phyloP scores from a whole-genome alignment of 2,888 invertebrate species.

The Megastigmus dorsalis region DNA sequence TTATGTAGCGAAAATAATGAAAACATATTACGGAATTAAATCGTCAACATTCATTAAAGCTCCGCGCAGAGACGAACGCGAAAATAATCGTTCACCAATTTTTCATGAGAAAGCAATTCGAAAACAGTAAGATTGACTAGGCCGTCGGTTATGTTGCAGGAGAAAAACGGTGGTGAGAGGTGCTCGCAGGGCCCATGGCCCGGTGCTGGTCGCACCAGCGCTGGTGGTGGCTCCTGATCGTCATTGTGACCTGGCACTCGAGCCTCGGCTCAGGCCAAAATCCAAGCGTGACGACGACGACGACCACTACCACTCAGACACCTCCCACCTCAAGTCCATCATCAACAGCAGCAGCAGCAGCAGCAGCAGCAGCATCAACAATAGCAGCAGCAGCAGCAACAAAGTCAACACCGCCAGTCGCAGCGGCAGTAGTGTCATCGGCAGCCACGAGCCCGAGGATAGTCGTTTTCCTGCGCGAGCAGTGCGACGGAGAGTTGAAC shows the following conservation, averaged over 20 bases:
- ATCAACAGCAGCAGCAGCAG: background rate
- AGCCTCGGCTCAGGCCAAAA: conserved; percentile 19
- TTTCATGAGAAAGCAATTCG: too few species aligned
- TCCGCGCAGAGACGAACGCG: background rate
- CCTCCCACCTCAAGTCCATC: background rate
- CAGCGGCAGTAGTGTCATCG: background rate
- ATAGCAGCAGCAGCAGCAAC: too few species aligned
- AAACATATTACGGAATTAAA: too few species aligned
- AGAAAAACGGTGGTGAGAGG: conserved; percentile 41
- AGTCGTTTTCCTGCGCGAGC: conserved; percentile 67
- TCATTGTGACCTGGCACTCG: conserved; percentile 40
- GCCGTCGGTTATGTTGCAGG: background rate
- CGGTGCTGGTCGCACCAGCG: conserved; percentile 72
- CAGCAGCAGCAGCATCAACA: background rate
- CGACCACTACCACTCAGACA: too few species aligned
- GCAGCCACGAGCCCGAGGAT: conserved; percentile 57
- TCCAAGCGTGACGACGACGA: conserved; percentile 5
- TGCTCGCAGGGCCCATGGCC: conserved; percentile 70
- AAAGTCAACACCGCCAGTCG: background rate
- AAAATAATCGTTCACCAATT: too few species aligned
- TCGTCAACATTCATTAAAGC: too few species aligned
- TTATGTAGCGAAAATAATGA: background rate
- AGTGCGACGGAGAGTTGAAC: conserved; percentile 60
- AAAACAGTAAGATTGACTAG: too few species aligned
- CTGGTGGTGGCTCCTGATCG: conserved; percentile 70